Conservation (phyloP, 2,797 vertebrate genomes). For the Danio choprae region DNA sequence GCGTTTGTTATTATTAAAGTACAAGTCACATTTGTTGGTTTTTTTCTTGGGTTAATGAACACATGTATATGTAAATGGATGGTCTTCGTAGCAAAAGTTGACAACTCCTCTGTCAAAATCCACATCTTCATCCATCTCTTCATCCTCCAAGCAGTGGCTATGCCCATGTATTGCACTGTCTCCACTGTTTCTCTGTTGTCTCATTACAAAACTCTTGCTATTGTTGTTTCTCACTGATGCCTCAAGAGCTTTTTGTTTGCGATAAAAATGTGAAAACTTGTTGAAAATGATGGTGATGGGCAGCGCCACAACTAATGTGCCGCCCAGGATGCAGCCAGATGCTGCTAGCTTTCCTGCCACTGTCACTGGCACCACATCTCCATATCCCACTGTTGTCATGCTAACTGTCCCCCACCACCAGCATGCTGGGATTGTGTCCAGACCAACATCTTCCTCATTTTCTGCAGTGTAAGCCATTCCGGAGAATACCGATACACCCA, state of each 20-base stretch:
- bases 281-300: constrained; percentile 99
- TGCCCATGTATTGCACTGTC: constrained; percentile 54
- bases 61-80: constrained; percentile 51
- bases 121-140: constrained; percentile 53
- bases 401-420: constrained; percentile 99
- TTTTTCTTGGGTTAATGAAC: not conserved
- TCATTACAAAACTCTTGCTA: constrained; percentile 64
- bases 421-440: constrained; percentile 96
- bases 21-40: not conserved
- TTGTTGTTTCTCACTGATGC: constrained; percentile 90
- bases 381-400: constrained; percentile 98
- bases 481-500: constrained; percentile 95
- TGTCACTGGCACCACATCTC: constrained; percentile 93
- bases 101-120: constrained; percentile 71
- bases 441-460: constrained; percentile 90
- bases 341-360: constrained; percentile 93
- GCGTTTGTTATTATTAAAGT: not conserved
- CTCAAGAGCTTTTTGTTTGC: constrained; percentile 94
- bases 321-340: constrained; percentile 93
- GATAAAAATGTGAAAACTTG: constrained; percentile 99
- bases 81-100: constrained; percentile 78
- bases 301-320: constrained; percentile 93
- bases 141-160: constrained; percentile 51
- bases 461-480: constrained; percentile 95
- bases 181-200: constrained; percentile 47